Evolutionary conservation across 2,113 vertebrate species (phyloP), one percentile per base, ranked within the genome.

Genomic region (Periophthalmus modestus): DNA sequence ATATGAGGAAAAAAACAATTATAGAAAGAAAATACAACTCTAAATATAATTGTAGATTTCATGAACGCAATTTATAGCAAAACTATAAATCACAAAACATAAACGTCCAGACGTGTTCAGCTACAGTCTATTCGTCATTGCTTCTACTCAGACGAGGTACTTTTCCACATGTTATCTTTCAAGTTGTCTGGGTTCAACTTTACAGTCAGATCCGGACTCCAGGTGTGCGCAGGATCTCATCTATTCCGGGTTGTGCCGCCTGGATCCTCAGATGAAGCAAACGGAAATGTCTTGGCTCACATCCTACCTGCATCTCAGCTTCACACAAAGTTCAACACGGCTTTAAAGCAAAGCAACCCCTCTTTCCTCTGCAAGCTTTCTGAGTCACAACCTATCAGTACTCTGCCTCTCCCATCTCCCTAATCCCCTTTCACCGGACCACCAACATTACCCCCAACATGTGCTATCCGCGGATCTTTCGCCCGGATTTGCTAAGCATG

Each of bases 191-290:
- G 43, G 46, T 62, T 55, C 18, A 46, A 68, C 58, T 69, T 71
- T 75, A 68, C 33, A 62, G 2, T 11, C 46, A 21, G 5, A 78
- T 84, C 70, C 65, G 43, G 36, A 43, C 43, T 73, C 69, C 58
- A 55, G 36, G 54, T 68, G 39, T 7, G 34, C 75, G 55, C 14
- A 16, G 0, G n/a, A 36, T 67, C 0, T 1, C 47, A 48, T 59
- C 73, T 47, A 66, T 62, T 43, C 62, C 55, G 66, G 7, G 36
- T 6, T 33, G 52, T 48, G 54, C 76, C 69, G 15, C 24, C 52
- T 2, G 77, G 87, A 86, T 89, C 75, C 73, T 55, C 2, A 47
- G 73, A 77, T 71, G 73, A 74, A 52, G 59, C 66, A 69, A 68
- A 82, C 72, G 66, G 50, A 78, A 71, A 80, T 68, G 78, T 83